phyloP scores from a whole-genome alignment of 1,140 invertebrate species.

The Hypsibius dujardini region DNA sequence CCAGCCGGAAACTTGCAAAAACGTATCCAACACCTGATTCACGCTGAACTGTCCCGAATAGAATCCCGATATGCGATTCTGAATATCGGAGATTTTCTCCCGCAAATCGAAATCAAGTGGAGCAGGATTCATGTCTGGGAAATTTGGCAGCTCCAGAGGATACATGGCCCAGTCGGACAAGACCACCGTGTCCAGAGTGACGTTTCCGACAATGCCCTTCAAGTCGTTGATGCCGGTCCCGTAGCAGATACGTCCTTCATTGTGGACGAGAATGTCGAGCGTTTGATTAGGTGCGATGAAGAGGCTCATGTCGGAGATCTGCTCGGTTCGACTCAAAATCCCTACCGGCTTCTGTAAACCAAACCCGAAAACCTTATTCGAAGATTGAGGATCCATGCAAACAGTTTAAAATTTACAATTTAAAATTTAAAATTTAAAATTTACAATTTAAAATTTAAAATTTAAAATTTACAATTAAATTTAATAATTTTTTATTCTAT shows the following conservation, averaged over 20 bases:
- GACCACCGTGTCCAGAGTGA: constrained; percentile 18
- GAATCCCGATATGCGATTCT: constrained; percentile 14
- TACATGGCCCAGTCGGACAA: constrained; percentile 2
- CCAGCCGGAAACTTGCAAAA: constrained; percentile 46
- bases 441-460: too few relatives aligned
- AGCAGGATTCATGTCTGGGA: not conserved
- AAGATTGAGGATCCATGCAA: too few relatives aligned
- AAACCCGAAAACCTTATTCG: not conserved
- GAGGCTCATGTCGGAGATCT: constrained; percentile 38
- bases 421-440: too few relatives aligned
- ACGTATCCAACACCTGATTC: constrained; percentile 39
- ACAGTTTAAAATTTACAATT: too few relatives aligned
- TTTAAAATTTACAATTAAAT: constrained; percentile 3
- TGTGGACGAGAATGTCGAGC: constrained; percentile 57
- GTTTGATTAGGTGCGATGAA: constrained; percentile 36
- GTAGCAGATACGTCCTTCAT: constrained; percentile 60
- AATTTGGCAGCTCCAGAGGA: constrained; percentile 9
- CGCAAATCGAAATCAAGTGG: not conserved
- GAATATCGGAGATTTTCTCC: not conserved
- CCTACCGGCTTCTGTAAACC: constrained; percentile 30
- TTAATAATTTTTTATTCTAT: constrained; percentile 16
- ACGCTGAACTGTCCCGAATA: not conserved
- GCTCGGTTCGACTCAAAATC: constrained; percentile 41
- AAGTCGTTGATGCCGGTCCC: constrained; percentile 40
- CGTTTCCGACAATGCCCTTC: constrained; percentile 32